Evolutionary conservation across 1,140 invertebrate genomes (phyloP), one percentile per base, ranked within the genome.

Genomic region (Pachypsylla venusta): DNA sequence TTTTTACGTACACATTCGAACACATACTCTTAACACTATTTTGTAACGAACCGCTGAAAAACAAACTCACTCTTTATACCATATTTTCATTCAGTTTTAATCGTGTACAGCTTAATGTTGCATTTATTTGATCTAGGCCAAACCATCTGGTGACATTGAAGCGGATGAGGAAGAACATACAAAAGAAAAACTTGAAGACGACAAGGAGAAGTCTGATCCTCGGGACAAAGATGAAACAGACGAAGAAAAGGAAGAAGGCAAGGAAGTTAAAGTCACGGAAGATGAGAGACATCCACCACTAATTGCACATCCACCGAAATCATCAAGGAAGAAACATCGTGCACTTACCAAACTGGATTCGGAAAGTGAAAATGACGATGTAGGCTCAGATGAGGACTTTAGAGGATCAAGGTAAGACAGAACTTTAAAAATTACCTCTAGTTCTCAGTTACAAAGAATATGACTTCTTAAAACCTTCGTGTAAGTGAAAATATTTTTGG

Each of bases 301-400:
- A 53, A 68, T 28, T 65, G 70, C 35, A 61, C 57, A 14, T 62
- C 65, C 12, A 65, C 66, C 35, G 40, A 24, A 54, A 19, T 48
- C 20, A 25, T 40, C 24, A 19, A 77, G 76, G 55, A 85, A 85
- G 63, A 87, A 86, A 66, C 76, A 81, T 25, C 74, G 84, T 1
- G 85, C 85, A 63, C 70, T 92, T 1, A 90, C 87, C 65, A 87
- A 83, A 60, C 71, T 93, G 12, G 88, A 91, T 64, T 79, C 87
- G 2, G 82, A 81, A 26, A 87, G 84, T 39, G 86, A 86, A 58
- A 85, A 88, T 59, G 85, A 88, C 67, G 81, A 80, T 60, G 78
- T 81, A 61, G 79, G 75, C 60, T 87, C 83, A 1, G 89, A 92
- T 67, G 87, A 91, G 70, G 88, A 91, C 69, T 92, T 92, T 63